phyloP scores from a whole-genome alignment of 2,113 vertebrate species.

The Phylloscopus trochilus region DNA sequence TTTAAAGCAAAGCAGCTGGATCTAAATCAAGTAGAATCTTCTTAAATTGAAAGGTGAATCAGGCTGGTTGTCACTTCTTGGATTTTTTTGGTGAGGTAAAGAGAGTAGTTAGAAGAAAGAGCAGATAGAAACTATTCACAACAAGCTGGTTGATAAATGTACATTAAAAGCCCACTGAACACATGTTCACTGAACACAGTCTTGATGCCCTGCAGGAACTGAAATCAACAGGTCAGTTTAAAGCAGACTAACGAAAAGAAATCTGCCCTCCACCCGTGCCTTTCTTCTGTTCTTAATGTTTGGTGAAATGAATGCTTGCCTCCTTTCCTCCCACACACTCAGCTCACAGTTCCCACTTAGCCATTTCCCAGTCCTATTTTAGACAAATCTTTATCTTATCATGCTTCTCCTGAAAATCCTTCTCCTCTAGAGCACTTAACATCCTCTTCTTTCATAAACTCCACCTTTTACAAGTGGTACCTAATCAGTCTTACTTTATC shows the following conservation, averaged over 20 bases:
- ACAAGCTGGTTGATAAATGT: background rate
- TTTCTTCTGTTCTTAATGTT: background rate
- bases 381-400: conserved; percentile 35
- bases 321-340: conserved; percentile 13
- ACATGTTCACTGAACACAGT: background rate
- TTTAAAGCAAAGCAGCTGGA: background rate
- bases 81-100: background rate
- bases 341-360: background rate
- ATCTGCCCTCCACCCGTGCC: accelerated
- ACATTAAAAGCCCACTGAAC: background rate
- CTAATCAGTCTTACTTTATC: background rate
- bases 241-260: background rate
- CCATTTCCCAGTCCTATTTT: conserved; percentile 29
- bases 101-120: background rate
- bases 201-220: background rate
- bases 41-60: background rate
- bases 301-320: background rate
- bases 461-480: background rate
- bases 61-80: background rate
- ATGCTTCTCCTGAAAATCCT: conserved; percentile 8
- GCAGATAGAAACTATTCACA: background rate
- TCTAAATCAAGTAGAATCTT: background rate
- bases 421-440: background rate
- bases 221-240: background rate
- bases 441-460: background rate